These are phyloP conservation scores for Drosophila yooni DNA, from an alignment of 2,888 invertebrate species.

Conservation along the genomic window DNA sequence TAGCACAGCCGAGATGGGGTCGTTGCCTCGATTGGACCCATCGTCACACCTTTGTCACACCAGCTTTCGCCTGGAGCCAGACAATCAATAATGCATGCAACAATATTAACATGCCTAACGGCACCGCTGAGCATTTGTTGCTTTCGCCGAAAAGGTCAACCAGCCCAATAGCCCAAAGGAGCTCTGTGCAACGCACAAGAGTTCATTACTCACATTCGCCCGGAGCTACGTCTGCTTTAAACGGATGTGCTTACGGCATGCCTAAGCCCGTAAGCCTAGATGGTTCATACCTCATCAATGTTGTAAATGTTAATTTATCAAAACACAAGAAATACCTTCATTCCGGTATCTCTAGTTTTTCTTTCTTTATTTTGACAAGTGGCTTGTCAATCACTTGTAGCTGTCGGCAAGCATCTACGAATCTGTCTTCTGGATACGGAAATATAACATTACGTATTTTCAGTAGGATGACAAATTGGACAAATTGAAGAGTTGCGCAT, in stretches of 20 bases:
- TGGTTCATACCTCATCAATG: constrained; percentile 4
- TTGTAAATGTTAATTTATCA: constrained; percentile 52
- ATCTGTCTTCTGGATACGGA: background rate
- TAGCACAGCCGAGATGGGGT: constrained; percentile 8
- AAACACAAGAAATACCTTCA: constrained; percentile 21
- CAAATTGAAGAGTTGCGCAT: background rate
- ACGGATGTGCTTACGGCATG: constrained; percentile 21
- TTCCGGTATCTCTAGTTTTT: background rate
- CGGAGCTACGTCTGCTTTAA: constrained; percentile 13
- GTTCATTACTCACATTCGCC: constrained; percentile 52
- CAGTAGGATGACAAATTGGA: background rate
- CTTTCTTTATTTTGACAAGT: background rate
- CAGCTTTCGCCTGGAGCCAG: background rate
- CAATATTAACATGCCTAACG: constrained; percentile 59
- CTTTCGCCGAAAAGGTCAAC: constrained; percentile 47
- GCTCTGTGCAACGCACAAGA: constrained; percentile 16
- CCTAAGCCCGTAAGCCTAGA: constrained; percentile 34
- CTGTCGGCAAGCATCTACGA: background rate
- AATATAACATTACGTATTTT: background rate
- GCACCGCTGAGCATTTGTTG: constrained; percentile 39
- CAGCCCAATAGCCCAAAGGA: constrained; percentile 38
- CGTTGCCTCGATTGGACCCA: constrained; percentile 14
- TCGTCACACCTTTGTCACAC: constrained; percentile 14
- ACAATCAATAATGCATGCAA: constrained; percentile 40
- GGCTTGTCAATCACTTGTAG: background rate